A percentile compares a stretch with the other conserved stretches of the same genome.
Evolutionary conservation across 2,797 vertebrate species (phyloP).

Genomic region (Enteromius mattozi): DNA sequence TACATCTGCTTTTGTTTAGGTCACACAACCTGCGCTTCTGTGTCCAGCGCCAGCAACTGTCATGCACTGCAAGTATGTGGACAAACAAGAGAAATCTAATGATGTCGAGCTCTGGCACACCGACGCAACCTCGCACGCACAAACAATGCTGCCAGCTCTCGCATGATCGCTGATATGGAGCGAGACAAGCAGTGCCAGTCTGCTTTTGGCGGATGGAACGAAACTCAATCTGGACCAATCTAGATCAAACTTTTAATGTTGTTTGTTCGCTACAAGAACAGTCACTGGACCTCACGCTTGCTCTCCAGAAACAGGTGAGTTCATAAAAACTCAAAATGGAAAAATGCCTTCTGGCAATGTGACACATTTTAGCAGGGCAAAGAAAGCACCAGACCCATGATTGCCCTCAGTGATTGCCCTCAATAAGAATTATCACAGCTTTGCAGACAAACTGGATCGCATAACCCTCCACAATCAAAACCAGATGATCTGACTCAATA

Average conservation of each 20-base stretch:
- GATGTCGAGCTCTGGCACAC: constrained; percentile 50
- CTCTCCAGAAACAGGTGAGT: constrained; percentile 53
- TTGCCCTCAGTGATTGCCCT: constrained; percentile 61
- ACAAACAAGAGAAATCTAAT: constrained; percentile 46
- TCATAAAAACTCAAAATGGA: constrained; percentile 17
- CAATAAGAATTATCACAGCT: constrained; percentile 61
- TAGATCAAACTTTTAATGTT: constrained; percentile 7
- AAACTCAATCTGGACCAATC: constrained; percentile 23
- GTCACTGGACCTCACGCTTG: neutral
- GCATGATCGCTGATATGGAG: neutral
- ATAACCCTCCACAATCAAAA: constrained; percentile 61
- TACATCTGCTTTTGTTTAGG: constrained; percentile 62
- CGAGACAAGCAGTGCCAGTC: constrained; percentile 15
- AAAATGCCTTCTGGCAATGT: constrained; percentile 45
- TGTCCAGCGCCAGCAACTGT: constrained; percentile 48
- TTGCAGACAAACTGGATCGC: constrained; percentile 59
- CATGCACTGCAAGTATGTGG: constrained; percentile 56
- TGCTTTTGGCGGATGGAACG: constrained; percentile 12
- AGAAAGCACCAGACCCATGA: constrained; percentile 56
- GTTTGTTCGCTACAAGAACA: neutral
- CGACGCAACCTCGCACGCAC: constrained; percentile 24
- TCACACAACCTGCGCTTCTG: constrained; percentile 52
- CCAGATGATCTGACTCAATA: constrained; percentile 64
- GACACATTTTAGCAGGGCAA: constrained; percentile 31
- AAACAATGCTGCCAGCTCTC: constrained; percentile 43